phyloP scores from a whole-genome alignment of 2,113 vertebrate genomes.

The Syrmaticus mikado region DNA sequence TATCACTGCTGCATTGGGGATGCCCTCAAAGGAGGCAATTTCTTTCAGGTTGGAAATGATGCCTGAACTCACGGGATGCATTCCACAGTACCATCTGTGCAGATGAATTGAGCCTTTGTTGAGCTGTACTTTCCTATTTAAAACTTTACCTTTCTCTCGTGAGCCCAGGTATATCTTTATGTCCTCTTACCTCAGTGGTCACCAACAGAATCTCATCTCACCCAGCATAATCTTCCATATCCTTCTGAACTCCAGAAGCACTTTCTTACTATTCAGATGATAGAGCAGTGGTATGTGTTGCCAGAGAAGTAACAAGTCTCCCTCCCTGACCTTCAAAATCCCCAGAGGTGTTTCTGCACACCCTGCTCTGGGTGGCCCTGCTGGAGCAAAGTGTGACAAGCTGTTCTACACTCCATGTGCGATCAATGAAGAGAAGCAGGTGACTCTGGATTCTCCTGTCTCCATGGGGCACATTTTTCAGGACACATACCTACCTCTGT shows the following conservation, averaged over 20 bases:
- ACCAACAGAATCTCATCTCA: neutral
- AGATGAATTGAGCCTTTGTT: neutral
- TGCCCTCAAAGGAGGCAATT: neutral
- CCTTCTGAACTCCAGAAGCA: neutral
- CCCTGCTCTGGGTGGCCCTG: neutral
- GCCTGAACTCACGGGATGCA: neutral
- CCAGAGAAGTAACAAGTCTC: neutral
- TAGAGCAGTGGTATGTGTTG: neutral
- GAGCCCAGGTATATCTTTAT: neutral
- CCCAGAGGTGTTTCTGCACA: neutral
- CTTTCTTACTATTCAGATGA: neutral
- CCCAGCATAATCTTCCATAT: neutral
- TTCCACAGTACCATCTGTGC: too few relatives aligned
- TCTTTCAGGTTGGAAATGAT: neutral
- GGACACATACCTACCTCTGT: rapidly evolving
- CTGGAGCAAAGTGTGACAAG: neutral
- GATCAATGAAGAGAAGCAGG: neutral
- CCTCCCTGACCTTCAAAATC: neutral
- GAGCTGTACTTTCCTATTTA: neutral
- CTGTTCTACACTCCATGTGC: neutral
- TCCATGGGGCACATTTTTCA: rapidly evolving
- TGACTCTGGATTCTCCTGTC: neutral
- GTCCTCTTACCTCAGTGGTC: neutral
- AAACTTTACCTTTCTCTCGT: neutral
- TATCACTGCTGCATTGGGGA: neutral